Evolutionary conservation across 2,888 invertebrate genomes (phyloP), one percentile per base, ranked within the genome.

Genomic region (Drosophila mercatorum): DNA sequence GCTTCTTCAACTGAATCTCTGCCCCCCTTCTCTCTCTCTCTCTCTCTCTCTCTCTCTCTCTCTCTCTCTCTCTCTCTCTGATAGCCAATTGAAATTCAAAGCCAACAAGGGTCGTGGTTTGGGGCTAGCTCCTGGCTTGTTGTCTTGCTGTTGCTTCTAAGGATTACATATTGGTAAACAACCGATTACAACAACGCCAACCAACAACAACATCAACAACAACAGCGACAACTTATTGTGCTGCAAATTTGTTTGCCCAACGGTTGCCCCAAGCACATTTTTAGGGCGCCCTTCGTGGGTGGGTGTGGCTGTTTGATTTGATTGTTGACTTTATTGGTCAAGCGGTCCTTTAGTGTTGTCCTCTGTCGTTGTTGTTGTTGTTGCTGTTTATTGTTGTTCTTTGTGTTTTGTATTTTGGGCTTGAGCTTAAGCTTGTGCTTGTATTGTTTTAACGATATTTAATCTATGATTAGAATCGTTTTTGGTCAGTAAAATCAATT

Each of bases 81-180:
- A 34, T 53, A 41, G 31, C 56, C 69, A 83, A 83, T 86, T 83
- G 75, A 83, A 70, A 83, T 86, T 83, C 84, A 75, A 81, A 63
- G 72, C 64, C 60, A 63, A 53, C 68, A 14, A 5, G 53, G 26
- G 36, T 17, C 38, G 17, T 5, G 14, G 14, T 22, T 2, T 22
- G 22, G 3, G 17, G 22, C 22, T 41, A 38, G 22, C 22, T 34
- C 5, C 7, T 46, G n/a, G 43, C 22, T n/a, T 28, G 31, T 40
- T 28, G 63, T 71, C 64, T 78, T 86, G 86, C 34, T 51, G 53
- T 88, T 88, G 82, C 82, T 88, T 67, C 82, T 84, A 66, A 82
- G 88, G 86, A 88, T 86, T 86, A 86, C 86, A 86, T 86, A 88
- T 86, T 88, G 87, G 88, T 81, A 86, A 86, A 86, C 88, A 86